Conservation (phyloP, 2,888 invertebrate genomes). For the Molorchus minor region DNA sequence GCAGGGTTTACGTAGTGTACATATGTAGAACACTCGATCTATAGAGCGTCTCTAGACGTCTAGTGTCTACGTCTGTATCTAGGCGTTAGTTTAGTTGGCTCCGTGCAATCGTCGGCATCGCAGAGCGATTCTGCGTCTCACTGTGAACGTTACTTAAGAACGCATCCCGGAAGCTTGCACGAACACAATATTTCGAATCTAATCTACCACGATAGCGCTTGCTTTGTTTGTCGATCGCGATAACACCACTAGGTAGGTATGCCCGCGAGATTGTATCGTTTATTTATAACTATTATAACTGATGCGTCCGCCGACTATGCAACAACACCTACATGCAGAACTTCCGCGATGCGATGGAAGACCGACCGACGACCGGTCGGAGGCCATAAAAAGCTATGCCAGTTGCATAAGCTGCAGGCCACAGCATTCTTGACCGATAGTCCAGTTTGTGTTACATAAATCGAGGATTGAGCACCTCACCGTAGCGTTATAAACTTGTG, state of each 20-base stretch:
- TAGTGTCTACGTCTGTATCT: not conserved
- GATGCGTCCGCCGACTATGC: constrained; percentile 12
- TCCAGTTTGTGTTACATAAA: no score
- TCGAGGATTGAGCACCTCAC: no score
- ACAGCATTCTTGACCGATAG: not conserved
- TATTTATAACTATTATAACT: no score
- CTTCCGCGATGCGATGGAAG: constrained; percentile 10
- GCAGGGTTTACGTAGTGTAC: no score
- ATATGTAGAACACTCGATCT: no score
- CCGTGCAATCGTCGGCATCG: no score
- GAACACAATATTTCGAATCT: not conserved
- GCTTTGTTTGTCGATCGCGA: constrained; percentile 5
- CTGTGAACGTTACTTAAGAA: not conserved
- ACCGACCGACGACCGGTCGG: not conserved
- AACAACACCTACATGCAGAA: constrained; percentile 11
- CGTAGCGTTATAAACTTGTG: no score
- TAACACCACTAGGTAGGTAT: constrained; percentile 8
- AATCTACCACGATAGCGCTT: not conserved
- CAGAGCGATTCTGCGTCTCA: not conserved
- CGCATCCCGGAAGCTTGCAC: not conserved
- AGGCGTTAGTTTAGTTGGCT: no score
- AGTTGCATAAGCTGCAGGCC: constrained; percentile 11
- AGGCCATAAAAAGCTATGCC: not conserved
- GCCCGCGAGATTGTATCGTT: constrained; percentile 11
- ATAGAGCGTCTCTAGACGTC: not conserved